Conservation (phyloP, 2,113 vertebrate genomes). For the Abramis brama region DNA sequence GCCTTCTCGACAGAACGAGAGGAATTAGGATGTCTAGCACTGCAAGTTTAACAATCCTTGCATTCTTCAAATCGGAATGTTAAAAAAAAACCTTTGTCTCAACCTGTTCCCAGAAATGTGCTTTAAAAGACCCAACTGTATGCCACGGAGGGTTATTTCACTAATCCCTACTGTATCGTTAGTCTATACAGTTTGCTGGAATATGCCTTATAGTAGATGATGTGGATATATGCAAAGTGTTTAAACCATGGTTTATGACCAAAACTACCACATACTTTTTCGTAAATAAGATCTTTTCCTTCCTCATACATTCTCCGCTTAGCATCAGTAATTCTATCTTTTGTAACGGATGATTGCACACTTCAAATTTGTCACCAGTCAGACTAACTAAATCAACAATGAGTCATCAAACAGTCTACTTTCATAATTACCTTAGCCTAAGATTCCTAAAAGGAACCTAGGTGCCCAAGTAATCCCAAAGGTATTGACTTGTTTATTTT, state of each 20-base stretch:
- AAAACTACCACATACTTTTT: not conserved
- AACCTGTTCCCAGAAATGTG: constrained; percentile 74
- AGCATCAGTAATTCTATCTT: constrained; percentile 38
- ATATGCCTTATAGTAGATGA: constrained; percentile 2
- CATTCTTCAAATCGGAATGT: constrained; percentile 73
- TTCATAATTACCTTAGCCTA: constrained; percentile 47
- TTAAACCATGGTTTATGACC: not conserved
- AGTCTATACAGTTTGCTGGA: constrained; percentile 13
- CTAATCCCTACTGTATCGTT: constrained; percentile 21
- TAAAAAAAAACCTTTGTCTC: constrained; percentile 73
- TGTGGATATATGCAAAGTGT: not conserved
- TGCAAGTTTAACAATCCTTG: constrained; percentile 62
- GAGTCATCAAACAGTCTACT: constrained; percentile 52
- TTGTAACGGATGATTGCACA: constrained; percentile 38
- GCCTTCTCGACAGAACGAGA: constrained; percentile 25
- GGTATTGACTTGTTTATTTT: constrained; percentile 28
- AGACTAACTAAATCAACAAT: constrained; percentile 47
- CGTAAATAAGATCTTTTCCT: not conserved
- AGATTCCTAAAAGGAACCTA: constrained; percentile 39
- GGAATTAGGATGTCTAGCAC: constrained; percentile 58
- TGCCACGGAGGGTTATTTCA: constrained; percentile 29
- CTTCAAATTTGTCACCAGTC: constrained; percentile 49
- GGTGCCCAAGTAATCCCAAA: constrained; percentile 24
- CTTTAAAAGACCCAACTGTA: constrained; percentile 49
- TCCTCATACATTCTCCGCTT: not conserved